Percentiles rank a stretch among this genome's conserved stretches.
Evolutionary conservation across 2,888 invertebrate genomes (phyloP).

Genomic region (Ommatoiulus sabulosus): DNA sequence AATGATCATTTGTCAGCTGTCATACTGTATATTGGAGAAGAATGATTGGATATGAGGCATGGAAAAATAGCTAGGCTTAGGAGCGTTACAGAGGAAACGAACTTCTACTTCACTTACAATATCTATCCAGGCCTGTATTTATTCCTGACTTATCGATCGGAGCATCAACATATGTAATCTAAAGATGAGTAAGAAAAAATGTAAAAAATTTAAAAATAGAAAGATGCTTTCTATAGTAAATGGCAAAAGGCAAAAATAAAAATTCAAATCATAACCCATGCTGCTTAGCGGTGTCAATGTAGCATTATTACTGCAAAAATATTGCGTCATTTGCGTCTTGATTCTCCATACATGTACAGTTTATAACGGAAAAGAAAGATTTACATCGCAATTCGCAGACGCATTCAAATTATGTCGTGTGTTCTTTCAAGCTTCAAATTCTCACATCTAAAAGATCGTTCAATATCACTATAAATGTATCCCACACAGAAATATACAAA

Average conservation of each 20-base stretch:
- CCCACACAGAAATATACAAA: too few relatives aligned
- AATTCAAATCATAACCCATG: neutral
- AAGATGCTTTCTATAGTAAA: neutral
- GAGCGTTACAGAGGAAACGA: neutral
- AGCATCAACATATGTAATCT: slow-evolving; percentile 21
- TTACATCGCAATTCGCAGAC: neutral
- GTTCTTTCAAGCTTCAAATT: neutral
- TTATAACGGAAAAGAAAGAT: neutral
- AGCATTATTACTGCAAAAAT: neutral
- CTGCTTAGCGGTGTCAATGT: neutral
- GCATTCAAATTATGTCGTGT: neutral
- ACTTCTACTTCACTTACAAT: neutral
- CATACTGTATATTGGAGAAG: neutral
- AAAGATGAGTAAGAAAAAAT: neutral
- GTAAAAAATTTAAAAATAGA: neutral
- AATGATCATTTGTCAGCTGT: slow-evolving; percentile 24
- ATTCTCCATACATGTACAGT: neutral
- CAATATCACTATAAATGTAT: neutral
- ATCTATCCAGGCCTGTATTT: slow-evolving; percentile 1
- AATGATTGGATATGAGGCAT: neutral
- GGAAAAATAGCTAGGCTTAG: neutral
- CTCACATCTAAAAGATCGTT: neutral
- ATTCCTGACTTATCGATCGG: slow-evolving; percentile 31
- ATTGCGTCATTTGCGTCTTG: neutral
- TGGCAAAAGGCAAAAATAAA: neutral